phyloP scores from a whole-genome alignment of 2,888 invertebrate genomes.

The Anarsia innoxiella region DNA sequence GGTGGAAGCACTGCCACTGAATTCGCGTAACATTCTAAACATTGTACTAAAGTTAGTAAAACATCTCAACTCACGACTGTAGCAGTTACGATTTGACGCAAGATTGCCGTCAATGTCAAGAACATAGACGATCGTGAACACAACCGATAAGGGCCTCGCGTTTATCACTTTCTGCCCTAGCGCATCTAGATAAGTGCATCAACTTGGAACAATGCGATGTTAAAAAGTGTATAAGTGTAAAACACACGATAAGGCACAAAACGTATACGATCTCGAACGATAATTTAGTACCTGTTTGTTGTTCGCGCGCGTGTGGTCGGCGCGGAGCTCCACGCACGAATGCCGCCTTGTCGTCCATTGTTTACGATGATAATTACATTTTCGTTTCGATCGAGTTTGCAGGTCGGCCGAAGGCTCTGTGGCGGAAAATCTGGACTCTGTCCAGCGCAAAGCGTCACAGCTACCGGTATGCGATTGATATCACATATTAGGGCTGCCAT shows the following conservation, averaged over 20 bases:
- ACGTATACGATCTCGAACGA: conserved; percentile 38
- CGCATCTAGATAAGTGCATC: conserved; percentile 47
- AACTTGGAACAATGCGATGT: conserved; percentile 30
- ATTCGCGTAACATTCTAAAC: conserved; percentile 25
- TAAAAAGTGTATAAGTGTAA: conserved; percentile 26
- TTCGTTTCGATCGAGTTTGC: conserved; percentile 66
- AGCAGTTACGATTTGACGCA: conserved; percentile 7
- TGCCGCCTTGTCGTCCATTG: conserved; percentile 61
- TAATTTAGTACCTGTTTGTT: conserved; percentile 37
- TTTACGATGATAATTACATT: conserved; percentile 70
- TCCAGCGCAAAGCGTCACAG: conserved; percentile 1
- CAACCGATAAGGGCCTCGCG: conserved; percentile 26
- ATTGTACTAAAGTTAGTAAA: conserved; percentile 1
- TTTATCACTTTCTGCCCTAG: conserved; percentile 32
- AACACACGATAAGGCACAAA: conserved; percentile 54
- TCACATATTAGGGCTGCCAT: neutral
- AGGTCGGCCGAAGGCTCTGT: conserved; percentile 52
- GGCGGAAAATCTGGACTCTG: conserved; percentile 54
- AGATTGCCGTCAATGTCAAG: conserved; percentile 44
- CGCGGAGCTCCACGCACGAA: conserved; percentile 63
- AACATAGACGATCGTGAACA: conserved; percentile 39
- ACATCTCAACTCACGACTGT: conserved; percentile 6
- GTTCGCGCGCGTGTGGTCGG: conserved; percentile 50
- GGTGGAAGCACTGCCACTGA: conserved; percentile 41
- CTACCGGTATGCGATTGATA: neutral